Conservation (phyloP, 2,113 vertebrate species). For the Morone saxatilis region DNA sequence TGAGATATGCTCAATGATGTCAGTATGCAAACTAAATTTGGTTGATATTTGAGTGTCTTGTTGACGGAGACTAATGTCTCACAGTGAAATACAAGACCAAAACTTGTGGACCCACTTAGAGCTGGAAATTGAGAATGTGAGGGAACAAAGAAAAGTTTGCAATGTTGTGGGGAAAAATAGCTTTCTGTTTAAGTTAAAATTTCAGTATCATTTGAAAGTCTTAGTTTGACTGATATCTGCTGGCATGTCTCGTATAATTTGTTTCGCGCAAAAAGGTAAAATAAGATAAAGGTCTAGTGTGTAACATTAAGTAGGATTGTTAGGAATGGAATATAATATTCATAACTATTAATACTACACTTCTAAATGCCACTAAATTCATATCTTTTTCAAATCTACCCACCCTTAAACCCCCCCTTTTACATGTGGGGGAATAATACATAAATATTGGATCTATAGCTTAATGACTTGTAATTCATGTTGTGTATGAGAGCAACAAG, state of each 20-base stretch:
- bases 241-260: background rate
- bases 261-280: background rate
- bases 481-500: background rate
- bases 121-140: background rate
- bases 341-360: no score
- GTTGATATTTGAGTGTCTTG: background rate
- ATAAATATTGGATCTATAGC: background rate
- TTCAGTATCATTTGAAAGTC: no score
- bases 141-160: no score
- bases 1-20: background rate
- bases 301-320: no score
- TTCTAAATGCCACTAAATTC: no score
- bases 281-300: no score
- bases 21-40: background rate
- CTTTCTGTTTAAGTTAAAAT: no score
- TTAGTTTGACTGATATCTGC: background rate
- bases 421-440: no score
- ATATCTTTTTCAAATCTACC: no score
- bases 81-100: background rate
- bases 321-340: no score
- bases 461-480: background rate
- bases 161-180: no score
- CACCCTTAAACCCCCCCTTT: no score
- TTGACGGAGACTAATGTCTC: background rate
- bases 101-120: background rate